Evolutionary conservation across 1,140 invertebrate species (phyloP), one percentile per base, ranked within the genome.

Genomic region (Bradysia coprophila): DNA sequence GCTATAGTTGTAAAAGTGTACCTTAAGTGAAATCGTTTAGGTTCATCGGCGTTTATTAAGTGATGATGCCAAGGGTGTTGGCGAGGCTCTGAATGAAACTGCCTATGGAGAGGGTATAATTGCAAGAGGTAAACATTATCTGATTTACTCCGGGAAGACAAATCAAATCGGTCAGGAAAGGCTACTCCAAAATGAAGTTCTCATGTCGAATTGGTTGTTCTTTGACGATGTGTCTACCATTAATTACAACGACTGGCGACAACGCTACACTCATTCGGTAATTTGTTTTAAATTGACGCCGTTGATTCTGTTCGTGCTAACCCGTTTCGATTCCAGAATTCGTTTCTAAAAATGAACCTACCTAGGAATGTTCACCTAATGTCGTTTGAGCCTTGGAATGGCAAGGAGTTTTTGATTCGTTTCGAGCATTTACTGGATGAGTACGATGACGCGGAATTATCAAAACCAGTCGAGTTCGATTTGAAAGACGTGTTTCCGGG

Each of bases 11-110:
- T 16, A 34, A 34, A 5, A 5, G n/a, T n/a, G n/a, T n/a, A n/a
- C n/a, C n/a, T n/a, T n/a, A n/a, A n/a, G n/a, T n/a, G n/a, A n/a
- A n/a, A n/a, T 34, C n/a, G 3, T 49, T 2, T 43, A 80, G 84
- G 46, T 91, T 19, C 92, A 97, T 55, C 72, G 93, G 44, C 69
- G 90, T 38, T 62, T 91, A 21, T 51, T 94, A 2, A 66, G 74
- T 43, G 93, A 98, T 54, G 94, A 98, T 63, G 78, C 76, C 4
- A 90, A 91, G 50, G 94, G 93, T n/a, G 91, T 98, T 0, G 83
- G 71, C 0, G 92, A 98, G 66, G 73, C 92, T 1, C 62, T 98
- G 1, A 89, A 96, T 56, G 94, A 98, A 67, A 73, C 71, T 2
- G 88, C 73, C 0, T 75, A 66, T 44, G 73, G 73, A 0, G 53